These are phyloP conservation scores for Hycleus phaleratus DNA, from an alignment of 1,140 invertebrate species.

Conservation along the genomic window DNA sequence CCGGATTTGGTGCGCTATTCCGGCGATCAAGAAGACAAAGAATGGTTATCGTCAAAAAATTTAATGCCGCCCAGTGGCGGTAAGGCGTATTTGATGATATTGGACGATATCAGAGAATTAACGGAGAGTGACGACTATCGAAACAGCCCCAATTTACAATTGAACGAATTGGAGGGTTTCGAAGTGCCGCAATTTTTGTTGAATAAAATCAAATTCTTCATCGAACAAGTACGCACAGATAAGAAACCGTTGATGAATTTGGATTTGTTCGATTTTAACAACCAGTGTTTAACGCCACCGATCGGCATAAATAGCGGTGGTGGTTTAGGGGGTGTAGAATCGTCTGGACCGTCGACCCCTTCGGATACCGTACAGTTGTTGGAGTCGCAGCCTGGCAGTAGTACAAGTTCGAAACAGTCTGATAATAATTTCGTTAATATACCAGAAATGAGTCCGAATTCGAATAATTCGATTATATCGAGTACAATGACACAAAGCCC, in stretches of 20 bases:
- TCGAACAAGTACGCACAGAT: constrained; percentile 41
- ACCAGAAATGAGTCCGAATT: constrained; percentile 36
- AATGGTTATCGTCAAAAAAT: constrained; percentile 70
- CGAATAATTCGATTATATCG: constrained; percentile 37
- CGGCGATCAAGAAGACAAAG: constrained; percentile 73
- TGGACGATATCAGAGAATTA: constrained; percentile 71
- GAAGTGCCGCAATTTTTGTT: constrained; percentile 64
- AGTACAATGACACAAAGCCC: constrained; percentile 26
- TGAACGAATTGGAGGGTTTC: constrained; percentile 63
- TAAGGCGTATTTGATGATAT: constrained; percentile 71
- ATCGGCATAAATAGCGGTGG: constrained; percentile 11
- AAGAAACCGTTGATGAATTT: constrained; percentile 24
- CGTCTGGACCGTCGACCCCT: constrained; percentile 33
- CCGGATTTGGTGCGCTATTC: constrained; percentile 63
- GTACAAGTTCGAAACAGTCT: constrained; percentile 33
- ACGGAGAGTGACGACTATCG: constrained; percentile 64
- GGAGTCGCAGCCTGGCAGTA: constrained; percentile 27
- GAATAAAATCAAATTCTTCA: constrained; percentile 57
- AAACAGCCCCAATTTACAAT: constrained; percentile 55
- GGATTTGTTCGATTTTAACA: constrained; percentile 34
- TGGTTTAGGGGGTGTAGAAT: background rate
- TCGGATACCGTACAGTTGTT: constrained; percentile 28
- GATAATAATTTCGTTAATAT: constrained; percentile 36
- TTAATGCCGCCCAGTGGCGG: constrained; percentile 68
- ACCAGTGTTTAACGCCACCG: constrained; percentile 36